These are phyloP conservation scores for Myodes glareolus DNA, from an alignment of 2,113 vertebrate genomes.

Conservation along the genomic window DNA sequence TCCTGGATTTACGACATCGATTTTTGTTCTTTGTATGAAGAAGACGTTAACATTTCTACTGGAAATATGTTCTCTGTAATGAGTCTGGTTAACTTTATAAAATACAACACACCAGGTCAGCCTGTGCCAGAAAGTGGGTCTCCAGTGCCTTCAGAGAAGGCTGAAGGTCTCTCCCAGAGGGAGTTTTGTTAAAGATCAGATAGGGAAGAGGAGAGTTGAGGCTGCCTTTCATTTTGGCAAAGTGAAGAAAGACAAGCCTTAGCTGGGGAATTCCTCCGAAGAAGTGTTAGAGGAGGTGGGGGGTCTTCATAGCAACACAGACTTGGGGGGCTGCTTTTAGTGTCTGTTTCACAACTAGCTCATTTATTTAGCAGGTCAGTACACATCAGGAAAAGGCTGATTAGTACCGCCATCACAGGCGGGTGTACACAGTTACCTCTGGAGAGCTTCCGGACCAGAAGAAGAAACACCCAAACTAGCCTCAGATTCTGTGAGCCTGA, in stretches of 20 bases:
- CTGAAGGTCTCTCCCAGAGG: background rate
- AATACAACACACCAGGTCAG: constrained; percentile 61
- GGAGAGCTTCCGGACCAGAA: background rate
- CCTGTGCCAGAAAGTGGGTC: constrained; percentile 26
- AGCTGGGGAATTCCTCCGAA: constrained; percentile 18
- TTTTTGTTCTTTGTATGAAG: constrained; percentile 76
- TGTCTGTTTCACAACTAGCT: constrained; percentile 14
- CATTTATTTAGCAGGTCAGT: background rate
- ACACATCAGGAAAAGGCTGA: background rate
- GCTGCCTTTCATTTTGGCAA: constrained; percentile 13
- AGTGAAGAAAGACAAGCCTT: constrained; percentile 3
- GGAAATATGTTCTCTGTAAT: constrained; percentile 74
- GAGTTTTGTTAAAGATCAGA: background rate
- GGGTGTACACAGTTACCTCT: background rate
- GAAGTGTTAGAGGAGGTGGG: background rate
- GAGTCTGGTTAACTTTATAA: constrained; percentile 76
- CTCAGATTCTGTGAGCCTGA: background rate
- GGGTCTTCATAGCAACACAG: background rate
- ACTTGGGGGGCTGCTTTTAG: background rate
- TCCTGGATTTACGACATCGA: constrained; percentile 78
- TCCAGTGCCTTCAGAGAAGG: background rate
- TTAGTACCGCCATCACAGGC: background rate
- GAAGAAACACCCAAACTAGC: background rate
- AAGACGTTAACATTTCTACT: constrained; percentile 75
- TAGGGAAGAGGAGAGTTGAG: background rate